A percentile compares a stretch with the other conserved stretches of the same genome.
phyloP scores from a whole-genome alignment of 1,140 invertebrate genomes.

The Drosophila azteca region DNA sequence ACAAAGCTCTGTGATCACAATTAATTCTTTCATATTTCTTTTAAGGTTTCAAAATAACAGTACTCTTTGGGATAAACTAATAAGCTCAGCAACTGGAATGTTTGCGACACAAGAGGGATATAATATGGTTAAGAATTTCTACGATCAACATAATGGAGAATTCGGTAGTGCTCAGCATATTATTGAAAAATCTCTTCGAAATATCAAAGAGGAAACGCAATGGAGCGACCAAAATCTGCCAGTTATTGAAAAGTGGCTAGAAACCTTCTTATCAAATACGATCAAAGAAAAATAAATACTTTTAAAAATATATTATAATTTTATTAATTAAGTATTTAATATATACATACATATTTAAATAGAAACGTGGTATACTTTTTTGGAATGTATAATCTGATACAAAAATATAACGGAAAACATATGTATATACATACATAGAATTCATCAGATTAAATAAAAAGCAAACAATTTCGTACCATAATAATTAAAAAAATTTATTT shows the following conservation, averaged over 20 bases:
- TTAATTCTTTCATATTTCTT: constrained; percentile 4
- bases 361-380: no score
- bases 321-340: no score
- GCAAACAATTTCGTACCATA: background rate
- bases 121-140: constrained; percentile 87
- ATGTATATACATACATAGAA: no score
- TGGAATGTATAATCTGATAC: no score
- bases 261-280: constrained; percentile 84
- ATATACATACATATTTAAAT: background rate
- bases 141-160: constrained; percentile 85
- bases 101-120: constrained; percentile 89
- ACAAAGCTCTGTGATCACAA: no score
- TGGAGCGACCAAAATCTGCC: constrained; percentile 89
- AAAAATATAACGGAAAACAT: no score
- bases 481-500: no score
- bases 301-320: background rate
- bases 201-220: constrained; percentile 88
- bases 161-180: constrained; percentile 88
- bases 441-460: no score
- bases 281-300: background rate
- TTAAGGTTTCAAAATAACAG: constrained; percentile 87
- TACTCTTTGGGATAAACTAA: constrained; percentile 89
- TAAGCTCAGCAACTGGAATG: constrained; percentile 88
- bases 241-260: constrained; percentile 88
- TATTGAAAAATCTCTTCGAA: constrained; percentile 87